A percentile compares a stretch with the other conserved stretches of the same genome.
Conservation (phyloP, 2,113 vertebrate species). For the Trichomycterus rosablanca region DNA sequence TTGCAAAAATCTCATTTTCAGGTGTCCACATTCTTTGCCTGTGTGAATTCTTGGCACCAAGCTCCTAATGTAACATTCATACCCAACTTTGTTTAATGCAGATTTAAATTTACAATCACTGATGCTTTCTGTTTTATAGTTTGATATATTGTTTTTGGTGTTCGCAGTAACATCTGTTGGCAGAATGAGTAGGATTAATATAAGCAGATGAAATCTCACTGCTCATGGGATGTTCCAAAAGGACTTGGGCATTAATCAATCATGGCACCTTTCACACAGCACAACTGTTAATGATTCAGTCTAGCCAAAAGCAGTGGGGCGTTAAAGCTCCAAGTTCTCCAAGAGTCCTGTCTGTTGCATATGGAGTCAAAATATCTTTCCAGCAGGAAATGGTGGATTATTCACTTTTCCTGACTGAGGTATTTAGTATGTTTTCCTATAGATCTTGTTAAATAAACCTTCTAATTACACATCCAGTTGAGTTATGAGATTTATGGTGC, state of each 20-base stretch:
- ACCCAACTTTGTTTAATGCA: neutral
- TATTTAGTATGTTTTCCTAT: neutral
- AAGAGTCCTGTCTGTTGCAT: no score
- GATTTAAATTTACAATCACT: slow-evolving; percentile 22
- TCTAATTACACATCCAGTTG: no score
- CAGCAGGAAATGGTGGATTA: neutral
- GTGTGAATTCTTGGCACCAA: slow-evolving; percentile 10
- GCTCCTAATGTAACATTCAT: neutral
- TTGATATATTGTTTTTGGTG: slow-evolving; percentile 3
- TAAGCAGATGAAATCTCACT: slow-evolving; percentile 3
- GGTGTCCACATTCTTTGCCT: slow-evolving; percentile 7
- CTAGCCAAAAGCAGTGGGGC: slow-evolving; percentile 10
- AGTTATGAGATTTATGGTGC: no score
- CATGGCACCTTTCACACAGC: slow-evolving; percentile 4
- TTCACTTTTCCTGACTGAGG: neutral
- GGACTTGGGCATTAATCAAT: slow-evolving; percentile 27
- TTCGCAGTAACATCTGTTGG: neutral
- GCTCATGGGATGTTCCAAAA: slow-evolving; percentile 4
- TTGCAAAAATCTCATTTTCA: neutral
- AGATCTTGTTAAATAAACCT: neutral
- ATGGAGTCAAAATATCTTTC: neutral
- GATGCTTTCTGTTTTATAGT: slow-evolving; percentile 4
- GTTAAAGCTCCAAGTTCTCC: neutral
- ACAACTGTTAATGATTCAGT: slow-evolving; percentile 20
- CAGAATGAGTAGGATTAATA: neutral